Conservation (phyloP, 64 coral and sea anemone genomes). For the Pocillopora damicornis region DNA sequence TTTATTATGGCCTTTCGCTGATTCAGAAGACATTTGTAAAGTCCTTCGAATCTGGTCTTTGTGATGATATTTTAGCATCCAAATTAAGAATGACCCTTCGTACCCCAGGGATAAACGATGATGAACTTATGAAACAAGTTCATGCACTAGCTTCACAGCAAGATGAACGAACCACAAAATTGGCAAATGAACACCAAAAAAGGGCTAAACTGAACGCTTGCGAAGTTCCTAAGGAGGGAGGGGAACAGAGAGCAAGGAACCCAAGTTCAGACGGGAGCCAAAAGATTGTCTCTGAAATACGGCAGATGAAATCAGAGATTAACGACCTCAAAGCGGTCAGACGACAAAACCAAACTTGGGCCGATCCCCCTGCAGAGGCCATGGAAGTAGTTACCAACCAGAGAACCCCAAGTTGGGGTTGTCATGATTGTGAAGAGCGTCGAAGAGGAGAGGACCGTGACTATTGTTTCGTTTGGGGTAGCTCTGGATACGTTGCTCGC, state of each 20-base stretch:
- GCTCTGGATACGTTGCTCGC: constrained; percentile 10
- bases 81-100: constrained; percentile 37
- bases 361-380: constrained; percentile 7
- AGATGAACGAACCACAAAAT: constrained; percentile 24
- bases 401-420: background rate
- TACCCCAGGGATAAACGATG: constrained; percentile 10
- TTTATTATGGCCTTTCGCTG: constrained; percentile 33
- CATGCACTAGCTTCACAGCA: constrained; percentile 46
- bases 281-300: constrained; percentile 16
- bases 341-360: background rate
- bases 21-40: constrained; percentile 51
- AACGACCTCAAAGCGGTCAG: constrained; percentile 25
- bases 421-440: constrained; percentile 33
- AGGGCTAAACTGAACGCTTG: constrained; percentile 23
- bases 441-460: constrained; percentile 32
- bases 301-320: constrained; percentile 35
- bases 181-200: constrained; percentile 18
- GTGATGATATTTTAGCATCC: constrained; percentile 17
- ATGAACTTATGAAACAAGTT: constrained; percentile 56
- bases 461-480: constrained; percentile 48
- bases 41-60: background rate
- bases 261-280: constrained; percentile 8
- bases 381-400: constrained; percentile 6
- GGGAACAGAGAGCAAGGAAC: background rate
- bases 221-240: background rate